Base-by-base conservation (phyloP, 37 sponge, comb jelly and placozoan species). In the Mnemiopsis leidyi region DNA sequence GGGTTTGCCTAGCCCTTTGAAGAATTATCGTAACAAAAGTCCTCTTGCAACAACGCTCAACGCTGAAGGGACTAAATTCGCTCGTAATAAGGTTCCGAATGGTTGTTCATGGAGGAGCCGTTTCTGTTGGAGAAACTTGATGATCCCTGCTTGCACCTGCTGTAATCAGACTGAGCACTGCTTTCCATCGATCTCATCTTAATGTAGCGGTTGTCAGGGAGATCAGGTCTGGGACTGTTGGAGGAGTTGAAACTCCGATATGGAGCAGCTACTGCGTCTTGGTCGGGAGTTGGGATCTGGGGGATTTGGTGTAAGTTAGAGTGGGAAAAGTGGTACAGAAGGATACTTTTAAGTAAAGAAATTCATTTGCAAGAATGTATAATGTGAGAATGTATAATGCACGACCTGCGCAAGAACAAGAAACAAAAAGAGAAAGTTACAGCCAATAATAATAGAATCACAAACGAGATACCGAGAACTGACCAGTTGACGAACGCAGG, bases 241-340 rank as follows among this genome's bases (percentile, higher is more conserved):
- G 79, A 77, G 7, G 79, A 77, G 79, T 77, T 77, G 79, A 77
- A 77, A 32, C 79, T 77, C 33, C 79, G 32, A 20, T 77, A 77
- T 18, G 79, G 79, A 20, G 79, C 79, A 18, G 61, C 61, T 48
- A 13, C 61, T 32, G 79, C 33, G 79, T 77, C 79, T 32, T 77
- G 79, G 79, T 77, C 79, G 36, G 79, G 79, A 5, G 79, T 77
- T 32, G 79, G 79, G 36, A 77, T 34, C 79, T 77, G 79, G 79
- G 36, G 30, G n/a, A 5, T 23, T 3, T 28, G n/a, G n/a, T 29
- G 73, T 48, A 48, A 48, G 5, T 48, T 5, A 48, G 61, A 48
- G n/a, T n/a, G n/a, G n/a, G n/a, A 48, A 48, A 48, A 48, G 61
- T 13, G 13, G 61, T 48, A 48, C 61, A 48, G 61, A n/a, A n/a